phyloP scores from a whole-genome alignment of 2,888 invertebrate genomes.

The Agrotis ipsilon region DNA sequence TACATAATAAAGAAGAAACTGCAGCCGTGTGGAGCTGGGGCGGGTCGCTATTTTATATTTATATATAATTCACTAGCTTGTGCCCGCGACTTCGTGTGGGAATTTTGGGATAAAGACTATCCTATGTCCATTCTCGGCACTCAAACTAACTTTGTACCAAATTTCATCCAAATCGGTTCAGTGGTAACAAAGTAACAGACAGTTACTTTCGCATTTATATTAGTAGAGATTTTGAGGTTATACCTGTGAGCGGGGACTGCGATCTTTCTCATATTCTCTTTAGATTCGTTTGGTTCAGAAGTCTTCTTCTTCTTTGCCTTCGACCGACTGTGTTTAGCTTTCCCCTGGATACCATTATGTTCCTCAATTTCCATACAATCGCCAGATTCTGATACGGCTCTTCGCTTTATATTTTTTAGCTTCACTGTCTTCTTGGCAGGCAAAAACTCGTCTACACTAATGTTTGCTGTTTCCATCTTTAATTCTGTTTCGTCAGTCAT shows the following conservation, averaged over 20 bases:
- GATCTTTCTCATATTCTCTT: conserved; percentile 93
- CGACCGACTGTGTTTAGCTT: conserved; percentile 78
- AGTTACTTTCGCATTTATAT: too few species aligned
- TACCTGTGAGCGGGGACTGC: conserved; percentile 97
- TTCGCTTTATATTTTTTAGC: conserved; percentile 89
- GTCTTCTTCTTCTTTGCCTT: conserved; percentile 87
- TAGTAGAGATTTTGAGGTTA: conserved; percentile 75
- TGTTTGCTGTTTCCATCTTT: conserved; percentile 88
- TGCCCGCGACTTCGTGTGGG: too few species aligned
- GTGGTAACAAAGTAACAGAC: too few species aligned
- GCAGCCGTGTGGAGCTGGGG: too few species aligned
- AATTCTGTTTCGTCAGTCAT: conserved; percentile 48
- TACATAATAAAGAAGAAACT: too few species aligned
- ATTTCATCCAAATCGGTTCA: too few species aligned
- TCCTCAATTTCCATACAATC: conserved; percentile 93
- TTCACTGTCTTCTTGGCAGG: conserved; percentile 88
- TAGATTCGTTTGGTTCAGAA: conserved; percentile 89
- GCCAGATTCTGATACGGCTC: conserved; percentile 86
- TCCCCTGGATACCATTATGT: conserved; percentile 91
- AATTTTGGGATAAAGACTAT: too few species aligned
- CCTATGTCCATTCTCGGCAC: too few species aligned
- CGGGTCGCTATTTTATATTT: too few species aligned
- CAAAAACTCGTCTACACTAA: conserved; percentile 89
- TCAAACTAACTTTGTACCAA: too few species aligned
- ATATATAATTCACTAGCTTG: too few species aligned